Percentiles rank a stretch among this genome's conserved stretches.
Conservation (phyloP, 2,888 invertebrate genomes). For the Epirrhoe tristata region DNA sequence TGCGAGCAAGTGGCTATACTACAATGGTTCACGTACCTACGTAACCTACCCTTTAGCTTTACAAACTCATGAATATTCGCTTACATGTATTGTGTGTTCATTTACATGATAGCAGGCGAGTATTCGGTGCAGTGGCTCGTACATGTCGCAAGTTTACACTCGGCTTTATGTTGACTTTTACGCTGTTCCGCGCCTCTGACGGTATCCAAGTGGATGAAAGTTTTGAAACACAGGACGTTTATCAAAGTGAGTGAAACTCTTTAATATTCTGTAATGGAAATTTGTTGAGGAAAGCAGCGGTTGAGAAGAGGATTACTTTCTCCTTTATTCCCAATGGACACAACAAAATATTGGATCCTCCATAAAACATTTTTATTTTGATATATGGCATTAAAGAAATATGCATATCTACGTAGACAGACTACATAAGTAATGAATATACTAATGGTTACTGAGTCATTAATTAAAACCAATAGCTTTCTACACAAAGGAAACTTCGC, state of each 20-base stretch:
- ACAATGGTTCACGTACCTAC: slow-evolving; percentile 42
- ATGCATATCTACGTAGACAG: not conserved
- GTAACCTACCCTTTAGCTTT: slow-evolving; percentile 53
- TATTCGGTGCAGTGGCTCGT: slow-evolving; percentile 52
- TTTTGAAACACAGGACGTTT: slow-evolving; percentile 17
- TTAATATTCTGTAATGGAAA: slow-evolving; percentile 21
- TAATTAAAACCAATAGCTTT: slow-evolving; percentile 36
- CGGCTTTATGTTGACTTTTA: slow-evolving; percentile 51
- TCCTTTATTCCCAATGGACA: not conserved
- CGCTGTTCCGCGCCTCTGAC: slow-evolving; percentile 43
- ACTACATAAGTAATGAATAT: slow-evolving; percentile 21
- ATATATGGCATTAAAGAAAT: not conserved
- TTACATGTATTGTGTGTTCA: slow-evolving; percentile 68
- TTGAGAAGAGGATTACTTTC: slow-evolving; percentile 1
- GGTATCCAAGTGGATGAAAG: slow-evolving; percentile 27
- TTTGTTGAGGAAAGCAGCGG: slow-evolving; percentile 8
- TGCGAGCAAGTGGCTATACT: slow-evolving; percentile 36
- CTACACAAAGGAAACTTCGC: slow-evolving; percentile 17
- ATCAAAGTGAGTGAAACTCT: slow-evolving; percentile 22
- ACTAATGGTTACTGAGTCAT: slow-evolving; percentile 33
- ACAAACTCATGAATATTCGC: slow-evolving; percentile 70
- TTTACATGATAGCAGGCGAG: slow-evolving; percentile 68
- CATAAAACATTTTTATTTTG: not conserved
- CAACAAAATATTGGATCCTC: not conserved
- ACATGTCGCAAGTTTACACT: slow-evolving; percentile 49